Evolutionary conservation across 2,113 vertebrate genomes (phyloP).

Genomic region (Catharus fuscescens): DNA sequence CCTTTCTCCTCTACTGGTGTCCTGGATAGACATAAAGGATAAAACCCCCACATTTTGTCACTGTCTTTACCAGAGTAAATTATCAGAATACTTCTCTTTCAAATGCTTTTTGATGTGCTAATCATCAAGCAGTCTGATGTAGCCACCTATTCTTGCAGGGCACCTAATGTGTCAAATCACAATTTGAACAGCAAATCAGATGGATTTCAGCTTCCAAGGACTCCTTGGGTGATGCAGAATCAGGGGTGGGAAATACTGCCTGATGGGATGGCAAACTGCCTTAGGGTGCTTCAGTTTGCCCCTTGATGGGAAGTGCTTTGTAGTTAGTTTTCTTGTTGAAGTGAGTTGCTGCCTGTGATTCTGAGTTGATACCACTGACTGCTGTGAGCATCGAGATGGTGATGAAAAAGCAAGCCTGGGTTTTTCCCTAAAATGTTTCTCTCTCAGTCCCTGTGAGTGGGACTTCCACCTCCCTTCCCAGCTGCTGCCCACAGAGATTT

Average conservation of each 20-base stretch:
- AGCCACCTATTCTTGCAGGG: neutral
- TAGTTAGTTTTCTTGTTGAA: neutral
- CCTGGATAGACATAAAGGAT: neutral
- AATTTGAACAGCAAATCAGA: neutral
- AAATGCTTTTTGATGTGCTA: conserved; percentile 29
- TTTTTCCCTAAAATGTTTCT: neutral
- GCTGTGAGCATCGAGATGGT: neutral
- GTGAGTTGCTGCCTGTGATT: neutral
- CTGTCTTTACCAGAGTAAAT: neutral
- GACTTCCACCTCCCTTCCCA: neutral
- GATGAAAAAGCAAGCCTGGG: neutral
- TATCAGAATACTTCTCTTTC: neutral
- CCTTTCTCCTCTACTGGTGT: neutral
- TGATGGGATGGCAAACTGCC: too few relatives aligned
- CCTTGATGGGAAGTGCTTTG: neutral
- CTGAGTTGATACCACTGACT: neutral
- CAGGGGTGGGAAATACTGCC: neutral
- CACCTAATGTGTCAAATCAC: neutral
- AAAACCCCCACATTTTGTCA: neutral
- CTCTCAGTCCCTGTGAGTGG: too few relatives aligned
- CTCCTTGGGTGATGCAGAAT: neutral
- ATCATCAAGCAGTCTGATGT: neutral
- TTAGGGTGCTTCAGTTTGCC: neutral
- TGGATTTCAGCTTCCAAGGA: neutral
- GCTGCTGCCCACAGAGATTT: rapidly evolving